These are phyloP conservation scores for Fregata magnificens DNA, from an alignment of 2,113 vertebrate genomes.

Conservation along the genomic window DNA sequence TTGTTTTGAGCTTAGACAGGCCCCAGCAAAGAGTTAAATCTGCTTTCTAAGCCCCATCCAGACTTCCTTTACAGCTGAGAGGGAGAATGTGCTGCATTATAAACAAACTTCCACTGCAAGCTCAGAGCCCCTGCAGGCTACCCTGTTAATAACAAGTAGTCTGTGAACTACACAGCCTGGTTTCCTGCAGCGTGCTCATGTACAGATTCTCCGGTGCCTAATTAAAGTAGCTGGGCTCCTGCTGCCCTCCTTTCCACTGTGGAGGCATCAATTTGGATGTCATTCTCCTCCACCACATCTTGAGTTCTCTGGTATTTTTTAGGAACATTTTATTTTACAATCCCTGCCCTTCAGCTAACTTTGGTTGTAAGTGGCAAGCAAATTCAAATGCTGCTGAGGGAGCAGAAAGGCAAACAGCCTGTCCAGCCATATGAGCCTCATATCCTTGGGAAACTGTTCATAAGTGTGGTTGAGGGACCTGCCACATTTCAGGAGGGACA, in stretches of 20 bases:
- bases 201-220: conserved; percentile 31
- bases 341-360: conserved; percentile 23
- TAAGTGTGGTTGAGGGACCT: neutral
- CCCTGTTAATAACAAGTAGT: conserved; percentile 13
- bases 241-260: conserved; percentile 4
- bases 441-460: neutral
- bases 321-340: neutral
- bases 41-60: neutral
- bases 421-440: neutral
- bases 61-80: neutral
- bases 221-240: conserved; percentile 33
- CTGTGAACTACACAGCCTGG: neutral
- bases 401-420: neutral
- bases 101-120: conserved; percentile 14
- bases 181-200: neutral
- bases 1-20: neutral
- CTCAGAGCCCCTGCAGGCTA: conserved; percentile 15
- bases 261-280: conserved; percentile 30
- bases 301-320: neutral
- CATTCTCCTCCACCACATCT: neutral
- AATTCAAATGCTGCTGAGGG: neutral
- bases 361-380: neutral
- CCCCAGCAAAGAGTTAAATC: conserved; percentile 15
- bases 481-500: neutral
- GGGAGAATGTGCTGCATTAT: neutral